Base-by-base conservation (phyloP, 2,797 vertebrate species). In the Sandelia bainsii region DNA sequence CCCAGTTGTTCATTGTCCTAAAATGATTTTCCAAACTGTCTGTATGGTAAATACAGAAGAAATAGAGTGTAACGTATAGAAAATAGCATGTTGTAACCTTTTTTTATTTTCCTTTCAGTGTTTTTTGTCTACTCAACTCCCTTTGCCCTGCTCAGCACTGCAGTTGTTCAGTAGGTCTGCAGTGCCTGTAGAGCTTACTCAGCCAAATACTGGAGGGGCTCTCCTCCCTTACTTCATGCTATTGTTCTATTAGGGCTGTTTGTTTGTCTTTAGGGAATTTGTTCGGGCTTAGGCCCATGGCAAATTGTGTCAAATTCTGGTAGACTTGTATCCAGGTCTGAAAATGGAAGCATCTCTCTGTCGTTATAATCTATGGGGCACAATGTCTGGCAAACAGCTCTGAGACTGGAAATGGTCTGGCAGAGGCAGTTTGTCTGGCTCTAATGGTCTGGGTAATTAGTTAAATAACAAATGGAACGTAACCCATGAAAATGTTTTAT, bases 391-490 rank as follows among this genome's bases (percentile, higher is more conserved):
- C 84, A 83, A 63, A 78, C 39, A 4, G 22, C 65, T 70, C 54
- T 5, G 82, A 74, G 79, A 71, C 75, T 82, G 72, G 53, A 75
- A 69, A 77, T 53, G 69, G 73, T 76, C 82, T 88, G 80, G 83
- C 83, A 84, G 77, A 82, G 72, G 69, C 83, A 40, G 54, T 75
- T 67, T 70, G 90, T 89, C 88, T 91, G 86, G 71, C 85, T 90
- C 76, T 84, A 87, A 88, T 84, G 76, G 79, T 75, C 78, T 81
- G 58, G 80, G 81, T 86, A 77, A 91, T 93, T 93, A 91, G 81
- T 84, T 87, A 79, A 92, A 84, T 86, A 80, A 77, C 78, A 85
- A 90, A 83, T 85, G 75, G 75, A 83, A 80, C 45, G 9, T 68
- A 86, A 74, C 54, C 81, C 56, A 72, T 79, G 67, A 86, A 83